Conservation (phyloP, 2,888 invertebrate species). For the Caenorhabditis panamensis region DNA sequence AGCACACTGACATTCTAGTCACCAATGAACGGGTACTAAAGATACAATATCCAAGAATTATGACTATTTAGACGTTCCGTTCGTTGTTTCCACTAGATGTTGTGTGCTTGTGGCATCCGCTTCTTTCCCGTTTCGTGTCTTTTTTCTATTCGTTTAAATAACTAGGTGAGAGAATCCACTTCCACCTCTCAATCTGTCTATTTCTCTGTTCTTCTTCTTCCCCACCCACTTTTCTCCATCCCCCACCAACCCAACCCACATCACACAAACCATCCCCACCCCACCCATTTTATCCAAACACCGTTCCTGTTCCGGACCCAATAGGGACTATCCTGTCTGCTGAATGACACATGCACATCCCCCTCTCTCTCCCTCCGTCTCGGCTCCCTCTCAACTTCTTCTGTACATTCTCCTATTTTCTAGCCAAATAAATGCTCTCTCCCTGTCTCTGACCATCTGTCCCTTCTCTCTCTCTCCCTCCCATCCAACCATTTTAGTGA, state of each 20-base stretch:
- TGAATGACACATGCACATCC: background rate
- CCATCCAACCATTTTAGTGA: background rate
- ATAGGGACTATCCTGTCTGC: background rate
- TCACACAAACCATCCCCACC: too few species aligned
- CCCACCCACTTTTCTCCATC: background rate
- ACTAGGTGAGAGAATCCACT: background rate
- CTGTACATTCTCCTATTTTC: constrained; percentile 21
- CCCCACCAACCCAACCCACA: background rate
- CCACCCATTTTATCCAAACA: background rate
- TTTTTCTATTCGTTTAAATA: background rate
- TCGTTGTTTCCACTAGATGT: background rate
- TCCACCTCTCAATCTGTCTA: background rate
- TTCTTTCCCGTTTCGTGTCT: background rate
- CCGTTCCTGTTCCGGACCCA: background rate
- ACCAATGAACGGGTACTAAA: constrained; percentile 5
- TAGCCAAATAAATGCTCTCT: constrained; percentile 44
- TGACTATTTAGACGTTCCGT: background rate
- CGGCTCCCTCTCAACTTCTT: constrained; percentile 19
- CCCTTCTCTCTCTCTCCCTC: background rate
- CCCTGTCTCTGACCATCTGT: constrained; percentile 12
- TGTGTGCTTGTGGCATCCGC: background rate
- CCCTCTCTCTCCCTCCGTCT: background rate
- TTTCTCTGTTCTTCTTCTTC: background rate
- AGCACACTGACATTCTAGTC: constrained; percentile 16
- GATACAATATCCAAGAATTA: background rate